Evolutionary conservation across 2,113 vertebrate species (phyloP), one percentile per base, ranked within the genome.

Genomic region (Thamnaconus septentrionalis): DNA sequence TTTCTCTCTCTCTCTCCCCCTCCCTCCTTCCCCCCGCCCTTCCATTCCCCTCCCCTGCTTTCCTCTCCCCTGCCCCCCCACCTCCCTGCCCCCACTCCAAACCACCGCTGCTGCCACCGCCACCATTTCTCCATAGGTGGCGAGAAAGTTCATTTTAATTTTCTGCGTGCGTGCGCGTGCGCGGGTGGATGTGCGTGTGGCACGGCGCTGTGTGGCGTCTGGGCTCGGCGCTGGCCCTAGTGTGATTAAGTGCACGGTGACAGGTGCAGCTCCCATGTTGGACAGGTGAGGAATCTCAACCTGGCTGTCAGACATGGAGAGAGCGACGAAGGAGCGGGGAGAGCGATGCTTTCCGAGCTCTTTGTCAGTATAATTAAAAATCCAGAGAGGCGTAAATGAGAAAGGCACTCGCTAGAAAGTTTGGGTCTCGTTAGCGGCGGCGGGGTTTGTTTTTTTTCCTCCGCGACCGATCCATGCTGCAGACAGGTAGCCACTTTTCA

Each of bases 111-210:
- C 77, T 79, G 69, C 69, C 75, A 75, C 78, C 75, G 63, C 81
- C 82, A 78, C 77, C 80, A 84, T 79, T 79, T 81, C 85, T 79
- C 82, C 66, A 61, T 90, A 82, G 79, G 92, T 93, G 93, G 94
- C 91, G 93, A 94, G 93, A 97, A 96, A 96, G 96, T 97, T 99
- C 93, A 96, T 96, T 96, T 96, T 98, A 96, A 98, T 98, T 97
- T 91, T 71, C 69, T 54, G 69, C 51, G 66, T 75, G 55, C 52
- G 7, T 58, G 8, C 58, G 64, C 44, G 55, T 47, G 50, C 46
- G 42, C 11, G 53, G 4, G 11, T 41, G 61, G 31, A 5, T 56
- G 64, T 66, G 64, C 64, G 61, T 63, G 65, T 53, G 31, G 71
- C 66, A 45, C 64, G 75, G 61, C 77, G 43, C 81, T 78, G 81